Evolutionary conservation across 2,888 invertebrate genomes (phyloP), one percentile per base, ranked within the genome.

Genomic region (Aporophyla lueneburgensis): DNA sequence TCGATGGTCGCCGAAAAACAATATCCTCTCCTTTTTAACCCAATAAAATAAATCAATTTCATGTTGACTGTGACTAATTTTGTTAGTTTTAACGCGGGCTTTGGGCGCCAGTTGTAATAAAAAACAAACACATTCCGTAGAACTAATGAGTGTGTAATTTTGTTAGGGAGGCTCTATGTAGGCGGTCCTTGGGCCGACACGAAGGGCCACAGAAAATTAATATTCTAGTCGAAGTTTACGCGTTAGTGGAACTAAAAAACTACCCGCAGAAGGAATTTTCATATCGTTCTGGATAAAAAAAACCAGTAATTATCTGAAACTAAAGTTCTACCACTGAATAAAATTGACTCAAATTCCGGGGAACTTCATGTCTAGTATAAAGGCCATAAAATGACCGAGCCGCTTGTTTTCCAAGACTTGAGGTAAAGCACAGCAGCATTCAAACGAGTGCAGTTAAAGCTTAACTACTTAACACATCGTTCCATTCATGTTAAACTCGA

Each of bases 141-240:
- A 95, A 96, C 95, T 95, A 95, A 96, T 95, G 94, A 94, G 95
- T 95, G 95, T 95, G 93, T 95, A 95, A 96, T 95, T 94, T 93
- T 79, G 94, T 95, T 94, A 95, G 94, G 91, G 91, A 94, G 92
- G 92, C 92, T 94, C 94, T 91, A 91, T 92, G 95, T 93, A 94
- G 95, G 95, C 95, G 95, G 94, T 93, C 93, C 91, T 74, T 67
- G 76, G 76, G 81, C 79, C 76, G 79, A 81, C 85, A 84, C 81
- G 88, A 79, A 81, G 79, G 86, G 80, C 87, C 85, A 87, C 81
- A 89, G 84, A 88, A 91, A 91, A 93, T 93, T 93, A 93, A 93
- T 92, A 92, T 91, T 91, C 88, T 85, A 83, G 76, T 84, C 87
- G 81, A 88, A 73, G 82, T 73, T 72, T 83, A 71, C 54, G 71